Evolutionary conservation across 2,888 invertebrate genomes (phyloP), one percentile per base, ranked within the genome.

Genomic region (Notodonta ziczac): DNA sequence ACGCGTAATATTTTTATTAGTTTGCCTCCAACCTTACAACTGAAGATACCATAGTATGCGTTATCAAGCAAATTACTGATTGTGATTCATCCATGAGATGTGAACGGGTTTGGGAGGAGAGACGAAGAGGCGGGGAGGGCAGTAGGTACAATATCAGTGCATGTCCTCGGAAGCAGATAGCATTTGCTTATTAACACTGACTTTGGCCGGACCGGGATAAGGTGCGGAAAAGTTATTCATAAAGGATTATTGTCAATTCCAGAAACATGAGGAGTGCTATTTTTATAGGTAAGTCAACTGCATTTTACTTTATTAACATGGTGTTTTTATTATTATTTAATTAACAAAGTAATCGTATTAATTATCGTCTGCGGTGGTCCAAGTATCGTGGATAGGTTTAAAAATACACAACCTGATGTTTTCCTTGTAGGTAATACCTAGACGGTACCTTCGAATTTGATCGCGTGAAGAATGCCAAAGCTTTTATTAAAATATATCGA

Each of bases 81-180:
- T 35, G 46, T 46, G 46, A 59, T 65, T 56, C 57, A 59, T 63
- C 46, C 42, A 40, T 50, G 16, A 65, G 54, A 60, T 63, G 57
- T 53, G 67, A 74, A 67, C 69, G 61, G 53, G 67, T 74, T 72
- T 46, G 13, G 13, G n/a, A 46, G 13, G 46, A 46, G 5, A 46
- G 46, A 46, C 46, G 5, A 5, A n/a, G n/a, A n/a, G 63, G 16
- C 46, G n/a, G 5, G 46, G n/a, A n/a, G 63, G 16, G 50, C 9
- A 16, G 50, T 5, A 2, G 7, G n/a, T 9, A 50, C 50, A 50
- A 50, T 50, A 50, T 50, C 50, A 16, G 4, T 50, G 16, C 50
- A 50, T 50, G 16, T 50, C 50, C 16, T 50, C 50, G 10, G n/a
- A 50, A 16, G 9, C 50, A 16, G 8, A 16, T 16, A 8, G 8